Conservation (phyloP, 2,113 vertebrate genomes). For the Neolamprologus falcicula region DNA sequence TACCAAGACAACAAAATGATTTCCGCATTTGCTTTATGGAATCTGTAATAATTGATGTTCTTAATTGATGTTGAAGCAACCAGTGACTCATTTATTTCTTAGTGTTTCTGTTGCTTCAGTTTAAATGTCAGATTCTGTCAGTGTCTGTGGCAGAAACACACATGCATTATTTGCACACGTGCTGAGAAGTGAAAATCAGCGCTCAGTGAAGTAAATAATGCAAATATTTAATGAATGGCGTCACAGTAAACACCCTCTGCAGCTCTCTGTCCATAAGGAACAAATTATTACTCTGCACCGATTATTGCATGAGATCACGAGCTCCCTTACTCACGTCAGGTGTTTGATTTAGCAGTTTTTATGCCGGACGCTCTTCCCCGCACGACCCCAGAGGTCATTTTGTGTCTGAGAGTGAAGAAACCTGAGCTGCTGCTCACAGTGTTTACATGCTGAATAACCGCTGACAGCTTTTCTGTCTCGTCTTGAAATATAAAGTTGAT, state of each 20-base stretch:
- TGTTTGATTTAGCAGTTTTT: not conserved
- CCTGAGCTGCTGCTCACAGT: not conserved
- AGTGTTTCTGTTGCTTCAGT: not conserved
- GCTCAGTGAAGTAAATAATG: too few species aligned
- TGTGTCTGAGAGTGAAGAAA: not conserved
- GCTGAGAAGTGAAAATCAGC: not conserved
- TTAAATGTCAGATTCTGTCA: not conserved
- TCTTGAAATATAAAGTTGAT: not conserved
- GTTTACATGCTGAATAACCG: not conserved
- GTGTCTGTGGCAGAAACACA: not conserved
- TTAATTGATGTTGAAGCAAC: not conserved
- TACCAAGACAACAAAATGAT: not conserved
- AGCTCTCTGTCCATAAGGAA: not conserved
- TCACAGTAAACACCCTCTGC: not conserved
- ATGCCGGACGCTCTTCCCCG: accelerated
- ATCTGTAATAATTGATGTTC: not conserved
- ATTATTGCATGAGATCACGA: not conserved
- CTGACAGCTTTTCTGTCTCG: not conserved
- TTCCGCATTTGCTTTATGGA: not conserved
- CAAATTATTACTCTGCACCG: not conserved
- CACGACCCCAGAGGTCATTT: not conserved
- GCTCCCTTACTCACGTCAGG: not conserved
- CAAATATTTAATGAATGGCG: not conserved
- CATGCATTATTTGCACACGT: not conserved
- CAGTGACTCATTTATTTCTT: not conserved